A percentile compares a stretch with the other conserved stretches of the same genome.
These are phyloP conservation scores for Tapirus indicus DNA, from an alignment of 2,797 vertebrate genomes.

Conservation along the genomic window DNA sequence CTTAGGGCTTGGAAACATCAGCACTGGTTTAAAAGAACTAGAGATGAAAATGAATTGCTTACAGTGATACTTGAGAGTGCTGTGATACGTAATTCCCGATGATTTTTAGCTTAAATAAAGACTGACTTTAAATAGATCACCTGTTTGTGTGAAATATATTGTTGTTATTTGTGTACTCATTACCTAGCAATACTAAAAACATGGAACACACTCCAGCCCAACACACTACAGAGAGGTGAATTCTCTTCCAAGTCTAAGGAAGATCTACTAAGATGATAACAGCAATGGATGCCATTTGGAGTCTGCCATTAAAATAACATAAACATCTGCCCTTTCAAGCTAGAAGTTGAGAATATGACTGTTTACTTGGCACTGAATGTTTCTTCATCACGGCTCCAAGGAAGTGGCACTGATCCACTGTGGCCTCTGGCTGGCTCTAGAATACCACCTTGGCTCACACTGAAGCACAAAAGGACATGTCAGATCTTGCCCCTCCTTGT, in stretches of 20 bases:
- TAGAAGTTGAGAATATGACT: not conserved
- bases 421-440: slow-evolving; percentile 31
- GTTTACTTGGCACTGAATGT: slow-evolving; percentile 21
- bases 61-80: not conserved
- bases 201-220: not conserved
- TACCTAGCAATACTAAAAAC: slow-evolving; percentile 38
- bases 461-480: slow-evolving; percentile 7
- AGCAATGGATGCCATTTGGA: not conserved
- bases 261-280: not conserved
- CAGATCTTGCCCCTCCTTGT: not conserved
- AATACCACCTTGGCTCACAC: not conserved
- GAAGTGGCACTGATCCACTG: not conserved
- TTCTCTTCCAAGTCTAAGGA: slow-evolving; percentile 38
- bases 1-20: not conserved
- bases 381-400: slow-evolving; percentile 31
- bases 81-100: not conserved
- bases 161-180: not conserved
- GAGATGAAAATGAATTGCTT: not conserved
- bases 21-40: not conserved
- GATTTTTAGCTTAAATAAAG: not conserved
- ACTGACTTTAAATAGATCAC: not conserved
- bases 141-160: not conserved
- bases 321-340: not conserved
- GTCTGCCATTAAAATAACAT: not conserved
- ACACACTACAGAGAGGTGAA: not conserved